Base-by-base conservation (phyloP, 2,113 vertebrate species). In the Crotalus helleri region DNA sequence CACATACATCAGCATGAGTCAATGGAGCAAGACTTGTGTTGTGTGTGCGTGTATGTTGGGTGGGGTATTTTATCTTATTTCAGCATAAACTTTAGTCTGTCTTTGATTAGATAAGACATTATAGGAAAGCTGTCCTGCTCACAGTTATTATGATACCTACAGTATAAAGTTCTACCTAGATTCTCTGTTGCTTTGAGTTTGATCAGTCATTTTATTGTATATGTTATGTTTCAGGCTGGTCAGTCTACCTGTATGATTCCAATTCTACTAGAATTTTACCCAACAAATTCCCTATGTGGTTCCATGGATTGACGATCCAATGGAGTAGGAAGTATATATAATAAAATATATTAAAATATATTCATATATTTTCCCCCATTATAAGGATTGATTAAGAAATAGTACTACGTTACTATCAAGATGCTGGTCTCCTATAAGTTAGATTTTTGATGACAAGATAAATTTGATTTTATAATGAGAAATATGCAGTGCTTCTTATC, bases 61-160 rank as follows among this genome's bases (percentile, higher is more conserved):
- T 12, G n/a, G 69, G 4, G 9, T 61, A 24, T 61, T 61, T 74
- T 33, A 74, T 74, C 12, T 33, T 7, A 33, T 19, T 74, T 74
- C 69, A 33, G 69, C 69, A 74, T 74, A 97, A 98, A 97, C 95
- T 85, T 96, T 96, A 96, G 97, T 98, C 97, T 97, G 96, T 97
- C 97, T 88, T 97, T 97, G 95, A 98, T 97, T 97, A 98, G 97
- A 97, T 97, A 97, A 98, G n/a, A 69, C 12, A 69, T 33, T 69
- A 96, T 96, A 96, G 97, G 97, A 96, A 97, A 95, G 97, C 95
- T 97, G 97, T 96, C 96, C 97, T 97, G 97, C 97, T 98, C 97
- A 97, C 96, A 95, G 95, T 59, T 94, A 93, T 98, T 98, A 98
- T 98, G 97, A 98, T 98, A 97, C 97, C 96, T 97, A 95, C 93